These are phyloP conservation scores for Zenarchopterus dispar DNA, from an alignment of 2,797 vertebrate species.

Conservation along the genomic window DNA sequence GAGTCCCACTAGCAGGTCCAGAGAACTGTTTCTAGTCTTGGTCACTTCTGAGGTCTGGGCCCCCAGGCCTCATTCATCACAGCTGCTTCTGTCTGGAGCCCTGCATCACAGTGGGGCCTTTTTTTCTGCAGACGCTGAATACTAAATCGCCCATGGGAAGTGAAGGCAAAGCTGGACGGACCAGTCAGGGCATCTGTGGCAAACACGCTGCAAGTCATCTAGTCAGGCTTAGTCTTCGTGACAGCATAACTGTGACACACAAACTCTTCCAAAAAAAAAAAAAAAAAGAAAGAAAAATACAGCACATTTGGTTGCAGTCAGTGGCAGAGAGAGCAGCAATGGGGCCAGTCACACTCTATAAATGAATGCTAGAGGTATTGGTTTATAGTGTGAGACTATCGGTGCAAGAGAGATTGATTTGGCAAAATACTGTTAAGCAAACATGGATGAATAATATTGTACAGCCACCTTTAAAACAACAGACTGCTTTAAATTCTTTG, in stretches of 20 bases:
- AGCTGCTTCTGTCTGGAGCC: constrained; percentile 57
- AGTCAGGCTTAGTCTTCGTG: constrained; percentile 41
- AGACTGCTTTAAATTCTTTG: constrained; percentile 28
- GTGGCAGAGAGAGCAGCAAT: constrained; percentile 42
- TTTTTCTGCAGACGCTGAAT: constrained; percentile 69
- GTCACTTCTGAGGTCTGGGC: constrained; percentile 63
- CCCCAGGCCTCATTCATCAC: constrained; percentile 76
- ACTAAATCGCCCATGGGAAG: constrained; percentile 49
- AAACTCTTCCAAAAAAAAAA: constrained; percentile 40
- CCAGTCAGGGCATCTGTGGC: constrained; percentile 65
- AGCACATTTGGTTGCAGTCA: constrained; percentile 63
- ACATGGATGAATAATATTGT: constrained; percentile 41
- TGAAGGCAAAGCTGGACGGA: constrained; percentile 62
- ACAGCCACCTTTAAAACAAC: constrained; percentile 36
- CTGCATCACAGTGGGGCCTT: constrained; percentile 47
- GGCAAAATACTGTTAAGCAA: constrained; percentile 56
- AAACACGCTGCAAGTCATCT: constrained; percentile 40
- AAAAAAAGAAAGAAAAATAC: too few relatives aligned
- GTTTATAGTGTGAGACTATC: constrained; percentile 11
- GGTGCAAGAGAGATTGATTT: constrained; percentile 37
- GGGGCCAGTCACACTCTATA: constrained; percentile 48
- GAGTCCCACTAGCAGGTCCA: constrained; percentile 55
- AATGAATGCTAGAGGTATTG: constrained; percentile 37
- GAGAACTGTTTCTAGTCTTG: constrained; percentile 55
- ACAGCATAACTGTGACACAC: constrained; percentile 51